A percentile compares a stretch with the other conserved stretches of the same genome.
phyloP scores from a whole-genome alignment of 2,888 invertebrate species.

The Biston stratarius region DNA sequence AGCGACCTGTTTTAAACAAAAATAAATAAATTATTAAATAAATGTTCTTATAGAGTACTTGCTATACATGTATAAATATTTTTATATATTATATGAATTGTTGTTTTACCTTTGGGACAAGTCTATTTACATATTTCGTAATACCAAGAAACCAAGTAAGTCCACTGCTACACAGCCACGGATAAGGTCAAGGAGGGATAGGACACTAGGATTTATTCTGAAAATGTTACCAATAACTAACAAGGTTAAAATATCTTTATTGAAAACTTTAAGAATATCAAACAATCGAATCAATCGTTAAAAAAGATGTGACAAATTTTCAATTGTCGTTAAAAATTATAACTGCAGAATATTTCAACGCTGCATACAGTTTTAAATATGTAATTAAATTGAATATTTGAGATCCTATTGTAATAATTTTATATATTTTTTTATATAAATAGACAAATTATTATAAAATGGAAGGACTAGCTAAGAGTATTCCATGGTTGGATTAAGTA shows the following conservation, averaged over 20 bases:
- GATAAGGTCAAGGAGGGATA: slow-evolving; percentile 46
- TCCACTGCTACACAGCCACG: slow-evolving; percentile 85
- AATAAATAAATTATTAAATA: slow-evolving; percentile 48
- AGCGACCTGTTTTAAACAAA: slow-evolving; percentile 63
- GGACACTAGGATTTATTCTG: slow-evolving; percentile 33
- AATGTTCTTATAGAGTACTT: slow-evolving; percentile 49
- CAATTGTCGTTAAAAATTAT: too few relatives aligned
- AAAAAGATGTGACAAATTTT: slow-evolving; percentile 6
- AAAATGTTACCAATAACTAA: slow-evolving; percentile 38
- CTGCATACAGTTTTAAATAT: too few relatives aligned
- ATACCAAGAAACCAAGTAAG: slow-evolving; percentile 85
- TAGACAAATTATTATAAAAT: too few relatives aligned
- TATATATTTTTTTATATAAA: too few relatives aligned
- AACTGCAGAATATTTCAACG: too few relatives aligned
- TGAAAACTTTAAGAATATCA: slow-evolving; percentile 23
- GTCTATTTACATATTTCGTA: slow-evolving; percentile 71
- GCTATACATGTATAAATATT: slow-evolving; percentile 54
- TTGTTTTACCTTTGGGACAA: slow-evolving; percentile 82
- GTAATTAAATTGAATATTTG: too few relatives aligned
- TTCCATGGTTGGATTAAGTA: too few relatives aligned
- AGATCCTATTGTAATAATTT: too few relatives aligned
- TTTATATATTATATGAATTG: slow-evolving; percentile 52
- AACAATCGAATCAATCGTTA: neutral
- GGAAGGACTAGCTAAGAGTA: too few relatives aligned
- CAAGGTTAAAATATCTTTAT: slow-evolving; percentile 19